These are phyloP conservation scores for Stictocephala bisonia DNA, from an alignment of 2,888 invertebrate species.

Conservation along the genomic window DNA sequence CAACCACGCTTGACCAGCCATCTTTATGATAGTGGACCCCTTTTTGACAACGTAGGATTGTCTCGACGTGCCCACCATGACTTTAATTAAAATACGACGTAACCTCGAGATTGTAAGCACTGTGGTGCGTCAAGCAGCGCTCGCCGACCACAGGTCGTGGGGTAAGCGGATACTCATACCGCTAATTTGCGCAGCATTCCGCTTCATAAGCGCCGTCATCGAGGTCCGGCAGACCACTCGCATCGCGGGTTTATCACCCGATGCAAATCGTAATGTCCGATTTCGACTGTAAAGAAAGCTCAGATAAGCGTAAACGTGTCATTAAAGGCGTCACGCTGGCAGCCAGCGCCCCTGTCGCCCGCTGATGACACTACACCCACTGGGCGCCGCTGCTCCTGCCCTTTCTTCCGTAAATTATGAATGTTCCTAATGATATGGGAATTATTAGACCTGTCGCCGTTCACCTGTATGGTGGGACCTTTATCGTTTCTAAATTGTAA, in stretches of 20 bases:
- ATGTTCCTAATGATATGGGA: not conserved
- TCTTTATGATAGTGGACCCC: no score
- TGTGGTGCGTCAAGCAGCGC: no score
- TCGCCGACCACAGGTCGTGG: no score
- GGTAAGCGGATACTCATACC: no score
- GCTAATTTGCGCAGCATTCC: no score
- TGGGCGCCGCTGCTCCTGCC: not conserved
- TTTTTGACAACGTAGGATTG: no score
- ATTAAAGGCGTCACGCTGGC: slow-evolving; percentile 22
- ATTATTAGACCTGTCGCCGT: not conserved
- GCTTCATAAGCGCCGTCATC: slow-evolving; percentile 18
- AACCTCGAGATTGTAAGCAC: no score
- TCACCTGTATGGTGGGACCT: slow-evolving; percentile 9
- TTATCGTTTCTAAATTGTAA: slow-evolving; percentile 32
- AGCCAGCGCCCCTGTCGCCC: not conserved
- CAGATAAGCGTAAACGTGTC: slow-evolving; percentile 24
- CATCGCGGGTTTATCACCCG: slow-evolving; percentile 1
- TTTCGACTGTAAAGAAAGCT: not conserved
- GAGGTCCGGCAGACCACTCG: slow-evolving; percentile 1
- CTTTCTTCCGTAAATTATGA: not conserved
- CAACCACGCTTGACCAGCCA: no score
- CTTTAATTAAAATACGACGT: no score
- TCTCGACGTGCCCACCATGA: no score
- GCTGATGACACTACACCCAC: not conserved
- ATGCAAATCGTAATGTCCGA: slow-evolving; percentile 29